Percentiles rank a stretch among this genome's conserved stretches.
These are phyloP conservation scores for Scylla paramamosain DNA, from an alignment of 1,140 invertebrate genomes.

Conservation along the genomic window DNA sequence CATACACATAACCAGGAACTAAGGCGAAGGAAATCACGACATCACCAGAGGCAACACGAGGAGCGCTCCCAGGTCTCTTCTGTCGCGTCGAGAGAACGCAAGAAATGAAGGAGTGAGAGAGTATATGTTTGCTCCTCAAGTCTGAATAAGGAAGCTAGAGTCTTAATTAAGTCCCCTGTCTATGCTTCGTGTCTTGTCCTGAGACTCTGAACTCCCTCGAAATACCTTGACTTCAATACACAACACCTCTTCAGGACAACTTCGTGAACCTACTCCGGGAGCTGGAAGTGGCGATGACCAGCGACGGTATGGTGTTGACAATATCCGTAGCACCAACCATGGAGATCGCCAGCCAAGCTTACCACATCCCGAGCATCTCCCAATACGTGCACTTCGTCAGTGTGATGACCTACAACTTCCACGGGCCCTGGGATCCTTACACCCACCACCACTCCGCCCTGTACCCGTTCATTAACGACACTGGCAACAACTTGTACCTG, in stretches of 20 bases:
- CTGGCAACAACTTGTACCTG: slow-evolving; percentile 78
- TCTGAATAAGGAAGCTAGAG: no score
- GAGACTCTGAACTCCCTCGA: no score
- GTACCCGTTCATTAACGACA: slow-evolving; percentile 75
- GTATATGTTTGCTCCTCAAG: no score
- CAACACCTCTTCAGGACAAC: slow-evolving; percentile 62
- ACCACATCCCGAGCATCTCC: slow-evolving; percentile 81
- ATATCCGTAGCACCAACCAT: slow-evolving; percentile 83
- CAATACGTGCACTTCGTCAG: slow-evolving; percentile 81
- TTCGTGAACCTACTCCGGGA: slow-evolving; percentile 85
- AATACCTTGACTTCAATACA: no score
- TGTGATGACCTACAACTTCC: slow-evolving; percentile 82
- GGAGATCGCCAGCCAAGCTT: slow-evolving; percentile 79
- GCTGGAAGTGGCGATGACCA: slow-evolving; percentile 87
- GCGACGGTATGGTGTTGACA: slow-evolving; percentile 85
- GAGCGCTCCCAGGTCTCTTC: no score
- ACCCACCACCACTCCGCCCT: slow-evolving; percentile 82
- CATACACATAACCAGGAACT: no score
- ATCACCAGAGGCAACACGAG: no score
- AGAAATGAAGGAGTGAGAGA: no score
- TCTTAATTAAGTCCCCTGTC: no score
- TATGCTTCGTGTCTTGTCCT: no score
- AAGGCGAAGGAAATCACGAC: no score
- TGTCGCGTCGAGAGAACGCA: no score
- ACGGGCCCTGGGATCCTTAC: slow-evolving; percentile 79